These are phyloP conservation scores for Drosophila monieri DNA, from an alignment of 2,888 invertebrate genomes.

Conservation along the genomic window DNA sequence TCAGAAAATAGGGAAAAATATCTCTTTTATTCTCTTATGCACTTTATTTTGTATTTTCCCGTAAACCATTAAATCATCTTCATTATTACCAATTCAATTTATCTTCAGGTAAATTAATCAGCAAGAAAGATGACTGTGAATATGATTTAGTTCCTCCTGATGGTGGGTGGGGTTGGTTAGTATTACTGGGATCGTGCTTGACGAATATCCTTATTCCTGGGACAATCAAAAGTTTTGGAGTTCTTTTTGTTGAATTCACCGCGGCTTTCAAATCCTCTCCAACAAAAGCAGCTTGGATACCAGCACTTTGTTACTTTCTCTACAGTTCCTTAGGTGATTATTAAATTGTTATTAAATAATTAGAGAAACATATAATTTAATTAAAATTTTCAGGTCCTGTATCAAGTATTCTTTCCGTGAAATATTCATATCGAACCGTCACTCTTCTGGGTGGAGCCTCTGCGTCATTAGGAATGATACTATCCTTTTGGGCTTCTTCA, in stretches of 20 bases:
- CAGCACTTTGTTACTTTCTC: constrained; percentile 94
- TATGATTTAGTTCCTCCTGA: constrained; percentile 92
- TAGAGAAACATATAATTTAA: not conserved
- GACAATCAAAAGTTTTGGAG: constrained; percentile 94
- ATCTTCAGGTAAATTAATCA: constrained; percentile 74
- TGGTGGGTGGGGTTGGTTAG: constrained; percentile 94
- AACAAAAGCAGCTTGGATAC: constrained; percentile 91
- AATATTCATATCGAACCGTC: constrained; percentile 92
- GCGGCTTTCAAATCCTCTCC: constrained; percentile 90
- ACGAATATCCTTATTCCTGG: constrained; percentile 94
- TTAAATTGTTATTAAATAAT: not conserved
- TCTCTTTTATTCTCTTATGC: too few relatives aligned
- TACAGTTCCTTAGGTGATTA: constrained; percentile 93
- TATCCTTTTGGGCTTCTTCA: constrained; percentile 92
- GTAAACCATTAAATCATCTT: not conserved
- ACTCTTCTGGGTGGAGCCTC: constrained; percentile 92
- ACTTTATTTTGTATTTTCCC: not conserved
- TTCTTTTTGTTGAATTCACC: constrained; percentile 92
- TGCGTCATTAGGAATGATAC: constrained; percentile 92
- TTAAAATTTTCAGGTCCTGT: constrained; percentile 88
- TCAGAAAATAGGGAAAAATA: too few relatives aligned
- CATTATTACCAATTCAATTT: too few relatives aligned
- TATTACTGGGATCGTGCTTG: constrained; percentile 89
- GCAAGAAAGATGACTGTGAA: constrained; percentile 82
- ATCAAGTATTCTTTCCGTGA: constrained; percentile 92